Evolutionary conservation across 2,113 vertebrate species (phyloP).

Genomic region (Nothocercus julius): DNA sequence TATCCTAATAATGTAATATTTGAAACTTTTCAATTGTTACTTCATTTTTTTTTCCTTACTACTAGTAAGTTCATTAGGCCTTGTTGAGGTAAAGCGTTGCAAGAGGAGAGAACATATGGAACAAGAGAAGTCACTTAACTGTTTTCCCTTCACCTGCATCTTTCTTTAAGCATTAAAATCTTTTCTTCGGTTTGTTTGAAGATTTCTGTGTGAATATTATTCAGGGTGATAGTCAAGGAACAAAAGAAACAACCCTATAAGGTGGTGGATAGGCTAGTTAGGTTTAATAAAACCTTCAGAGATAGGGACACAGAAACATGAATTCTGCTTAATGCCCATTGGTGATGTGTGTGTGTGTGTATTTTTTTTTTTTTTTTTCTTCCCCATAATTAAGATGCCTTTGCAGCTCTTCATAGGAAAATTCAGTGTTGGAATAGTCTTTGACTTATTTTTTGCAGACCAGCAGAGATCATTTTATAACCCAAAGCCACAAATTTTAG

Average conservation of each 20-base stretch:
- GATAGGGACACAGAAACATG: background rate
- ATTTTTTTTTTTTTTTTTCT: background rate
- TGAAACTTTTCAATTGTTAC: background rate
- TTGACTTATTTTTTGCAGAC: background rate
- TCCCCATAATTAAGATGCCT: background rate
- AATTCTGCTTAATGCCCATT: background rate
- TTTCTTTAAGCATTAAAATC: background rate
- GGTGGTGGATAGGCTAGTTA: background rate
- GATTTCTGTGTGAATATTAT: background rate
- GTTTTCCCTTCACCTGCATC: background rate
- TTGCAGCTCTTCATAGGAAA: background rate
- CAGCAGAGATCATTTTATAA: background rate
- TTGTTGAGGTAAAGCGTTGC: background rate
- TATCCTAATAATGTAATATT: background rate
- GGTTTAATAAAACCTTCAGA: background rate
- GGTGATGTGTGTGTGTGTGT: too few species aligned
- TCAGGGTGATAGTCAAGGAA: background rate
- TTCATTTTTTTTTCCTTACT: background rate
- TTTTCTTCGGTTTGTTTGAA: background rate
- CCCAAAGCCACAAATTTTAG: background rate
- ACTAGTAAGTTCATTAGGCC: background rate
- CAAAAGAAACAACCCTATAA: background rate
- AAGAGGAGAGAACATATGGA: background rate
- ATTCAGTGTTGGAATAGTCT: background rate
- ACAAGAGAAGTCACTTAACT: background rate